Base-by-base conservation (phyloP, 2,888 invertebrate genomes). In the Gandaritis pyraliata region DNA sequence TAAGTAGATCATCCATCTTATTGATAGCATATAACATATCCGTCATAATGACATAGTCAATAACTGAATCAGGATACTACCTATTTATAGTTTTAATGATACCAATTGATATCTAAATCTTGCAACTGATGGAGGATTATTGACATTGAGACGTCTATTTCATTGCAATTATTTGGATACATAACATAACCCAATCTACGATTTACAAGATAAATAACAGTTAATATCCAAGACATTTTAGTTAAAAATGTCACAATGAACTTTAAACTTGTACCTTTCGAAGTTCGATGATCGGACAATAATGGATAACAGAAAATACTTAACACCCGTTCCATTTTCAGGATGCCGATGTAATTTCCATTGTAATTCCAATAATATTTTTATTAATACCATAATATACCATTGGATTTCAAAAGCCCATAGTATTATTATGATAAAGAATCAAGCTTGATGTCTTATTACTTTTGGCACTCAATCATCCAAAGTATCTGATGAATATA, bases 391-490 rank as follows among this genome's bases (percentile, higher is more conserved):
- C n/a, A n/a, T n/a, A n/a, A n/a, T 3, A 13, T 13, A 13, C 39
- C 39, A 39, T 13, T 8, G n/a, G 12, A 38, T 41, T 41, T 41
- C 41, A 33, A 10, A 33, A 33, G 1, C 6, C 10, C 4, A 29
- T 33, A 8, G 6, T 33, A 6, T 1, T 33, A 4, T 15, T 41
- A 41, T 15, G 30, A 6, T 33, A 33, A 15, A 41, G 38, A n/a
- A 15, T 41, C 6, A 41, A 23, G 41, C 12, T 56, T 57, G 12
- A 51, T 50, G 12, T 30, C 16, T 52, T 51, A 45, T 45, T 58
- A 58, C 15, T 39, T 47, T 29, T 45, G 51, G 38, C 62, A 51
- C 61, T 38, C 48, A 64, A 78, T 78, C 75, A 72, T 76, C 36
- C 10, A 38, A 30, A 51, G 15, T 45, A 61, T 54, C n/a, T 60